Base-by-base conservation (phyloP, 1,140 invertebrate species). In the Macrobrachium nipponense region DNA sequence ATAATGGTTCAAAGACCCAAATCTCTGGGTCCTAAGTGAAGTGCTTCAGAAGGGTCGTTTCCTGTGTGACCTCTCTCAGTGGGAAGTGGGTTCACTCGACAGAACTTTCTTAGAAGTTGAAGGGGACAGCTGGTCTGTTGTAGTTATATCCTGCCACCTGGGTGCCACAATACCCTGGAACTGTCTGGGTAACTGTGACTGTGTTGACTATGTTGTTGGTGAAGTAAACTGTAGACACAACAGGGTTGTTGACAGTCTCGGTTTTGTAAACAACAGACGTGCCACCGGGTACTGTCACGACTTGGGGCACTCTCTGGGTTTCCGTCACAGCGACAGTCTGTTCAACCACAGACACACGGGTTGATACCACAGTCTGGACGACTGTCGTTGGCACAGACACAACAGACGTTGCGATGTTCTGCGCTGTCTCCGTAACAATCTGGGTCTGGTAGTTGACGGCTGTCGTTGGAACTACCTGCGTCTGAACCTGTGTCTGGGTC, bases 381-480 rank as follows among this genome's bases (percentile, higher is more conserved):
- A 76, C 36, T 10, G 73, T 77, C 5, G 70, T 83, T 5, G 72
- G 72, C 43, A 83, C 60, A 11, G 82, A 51, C 10, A 83, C 61
- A 20, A 68, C 64, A 15, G 73, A 76, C 8, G 59, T 62, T 18
- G 64, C 20, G 6, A 77, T 60, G 18, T 83, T 83, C n/a, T 76
- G 72, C 27, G n/a, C 82, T 1, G 75, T 81, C 78, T 82, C 73
- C 2, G 85, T 87, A 58, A 80, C 43, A 36, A 87, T 51, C 59
- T 80, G 78, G 17, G 85, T 86, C 58, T 73, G 51, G 20, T 58
- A 58, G 60, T 44, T 77, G 20, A 83, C 73, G 2, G 77, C 60
- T 43, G 82, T 83, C 15, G 72, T 83, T 17, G 82, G 82, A 15
- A 83, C 60, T 6, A 83, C 72, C 59, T 87, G 85, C 0, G 85